These are phyloP conservation scores for Argya squamiceps DNA, from an alignment of 2,797 vertebrate genomes.

Conservation along the genomic window DNA sequence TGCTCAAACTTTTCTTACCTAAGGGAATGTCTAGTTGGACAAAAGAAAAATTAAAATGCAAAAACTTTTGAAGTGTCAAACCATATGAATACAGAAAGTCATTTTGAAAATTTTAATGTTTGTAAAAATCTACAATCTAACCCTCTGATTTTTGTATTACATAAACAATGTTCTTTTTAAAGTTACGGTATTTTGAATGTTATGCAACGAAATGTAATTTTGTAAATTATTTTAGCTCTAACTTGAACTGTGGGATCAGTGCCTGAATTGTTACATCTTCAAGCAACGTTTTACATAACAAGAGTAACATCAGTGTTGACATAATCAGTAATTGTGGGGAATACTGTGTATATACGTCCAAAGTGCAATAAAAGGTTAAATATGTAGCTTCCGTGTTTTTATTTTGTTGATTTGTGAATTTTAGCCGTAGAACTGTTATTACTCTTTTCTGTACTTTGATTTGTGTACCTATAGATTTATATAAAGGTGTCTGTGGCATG, in stretches of 20 bases:
- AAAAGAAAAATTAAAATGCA: background rate
- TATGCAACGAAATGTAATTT: background rate
- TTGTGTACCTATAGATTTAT: rapidly evolving
- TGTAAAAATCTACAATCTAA: background rate
- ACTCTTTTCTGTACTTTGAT: rapidly evolving
- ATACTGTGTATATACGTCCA: background rate
- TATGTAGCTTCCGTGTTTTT: background rate
- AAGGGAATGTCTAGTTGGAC: background rate
- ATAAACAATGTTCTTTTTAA: background rate
- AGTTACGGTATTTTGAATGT: background rate
- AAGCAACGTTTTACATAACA: background rate
- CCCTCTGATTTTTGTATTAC: background rate
- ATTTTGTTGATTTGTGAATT: background rate
- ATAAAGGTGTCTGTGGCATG: rapidly evolving
- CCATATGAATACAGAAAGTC: background rate
- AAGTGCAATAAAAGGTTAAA: slow-evolving; percentile 59
- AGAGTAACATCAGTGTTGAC: background rate
- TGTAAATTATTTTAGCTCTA: slow-evolving; percentile 6
- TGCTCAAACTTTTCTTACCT: background rate
- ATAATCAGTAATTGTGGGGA: background rate
- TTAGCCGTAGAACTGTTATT: background rate
- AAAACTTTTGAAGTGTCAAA: background rate
- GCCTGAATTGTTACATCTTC: background rate
- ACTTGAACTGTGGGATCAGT: background rate
- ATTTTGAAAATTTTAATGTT: background rate